A percentile compares a stretch with the other conserved stretches of the same genome.
Evolutionary conservation across 1,140 invertebrate species (phyloP).

Genomic region (Drosophila yakuba): DNA sequence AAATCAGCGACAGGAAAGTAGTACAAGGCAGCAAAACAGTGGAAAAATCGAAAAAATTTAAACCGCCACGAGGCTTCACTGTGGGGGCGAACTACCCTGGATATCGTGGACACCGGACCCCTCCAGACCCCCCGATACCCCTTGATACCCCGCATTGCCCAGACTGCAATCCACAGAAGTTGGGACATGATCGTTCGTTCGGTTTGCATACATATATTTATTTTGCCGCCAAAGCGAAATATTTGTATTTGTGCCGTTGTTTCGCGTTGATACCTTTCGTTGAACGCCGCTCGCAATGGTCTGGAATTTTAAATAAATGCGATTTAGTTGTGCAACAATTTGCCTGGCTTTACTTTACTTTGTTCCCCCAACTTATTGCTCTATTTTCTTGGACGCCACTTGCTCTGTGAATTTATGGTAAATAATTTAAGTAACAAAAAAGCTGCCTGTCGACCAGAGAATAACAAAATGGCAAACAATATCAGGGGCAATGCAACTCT

Average conservation of each 20-base stretch:
- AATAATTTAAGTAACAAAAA: slow-evolving; percentile 47
- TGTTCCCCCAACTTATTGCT: slow-evolving; percentile 19
- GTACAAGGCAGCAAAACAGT: slow-evolving; percentile 7
- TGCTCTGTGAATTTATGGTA: slow-evolving; percentile 63
- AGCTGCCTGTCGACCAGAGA: background rate
- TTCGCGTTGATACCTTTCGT: slow-evolving; percentile 33
- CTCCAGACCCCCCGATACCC: background rate
- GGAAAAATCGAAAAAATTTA: slow-evolving; percentile 4
- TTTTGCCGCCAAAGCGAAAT: slow-evolving; percentile 64
- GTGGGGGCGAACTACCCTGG: slow-evolving; percentile 40
- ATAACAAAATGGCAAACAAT: slow-evolving; percentile 10
- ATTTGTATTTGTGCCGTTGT: slow-evolving; percentile 47
- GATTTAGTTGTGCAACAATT: slow-evolving; percentile 77
- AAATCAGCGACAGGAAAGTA: slow-evolving; percentile 47
- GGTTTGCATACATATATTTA: slow-evolving; percentile 25
- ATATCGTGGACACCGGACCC: background rate
- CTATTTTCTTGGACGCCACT: slow-evolving; percentile 35
- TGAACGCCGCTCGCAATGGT: slow-evolving; percentile 56
- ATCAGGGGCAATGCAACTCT: slow-evolving; percentile 1
- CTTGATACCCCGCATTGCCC: slow-evolving; percentile 1
- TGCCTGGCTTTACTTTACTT: slow-evolving; percentile 40
- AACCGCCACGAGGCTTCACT: slow-evolving; percentile 29
- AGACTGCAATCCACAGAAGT: slow-evolving; percentile 1
- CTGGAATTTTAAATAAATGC: slow-evolving; percentile 80
- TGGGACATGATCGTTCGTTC: slow-evolving; percentile 37